These are phyloP conservation scores for Noctua janthe DNA, from an alignment of 2,888 invertebrate genomes.

Conservation along the genomic window DNA sequence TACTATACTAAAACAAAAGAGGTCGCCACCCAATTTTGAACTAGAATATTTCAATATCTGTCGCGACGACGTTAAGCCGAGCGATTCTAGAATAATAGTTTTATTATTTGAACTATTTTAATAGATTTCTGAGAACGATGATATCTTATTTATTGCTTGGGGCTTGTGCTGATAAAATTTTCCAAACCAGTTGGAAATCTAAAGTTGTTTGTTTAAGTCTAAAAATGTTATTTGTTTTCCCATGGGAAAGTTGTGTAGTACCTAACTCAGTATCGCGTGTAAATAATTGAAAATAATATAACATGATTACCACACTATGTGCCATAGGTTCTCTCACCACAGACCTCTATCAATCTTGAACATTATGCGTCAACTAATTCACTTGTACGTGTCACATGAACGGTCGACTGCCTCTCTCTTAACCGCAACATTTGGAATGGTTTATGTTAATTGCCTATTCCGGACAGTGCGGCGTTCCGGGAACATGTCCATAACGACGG, in stretches of 20 bases:
- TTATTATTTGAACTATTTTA: no score
- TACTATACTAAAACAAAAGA: not conserved
- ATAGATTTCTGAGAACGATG: no score
- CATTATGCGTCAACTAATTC: constrained; percentile 25
- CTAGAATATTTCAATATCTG: constrained; percentile 39
- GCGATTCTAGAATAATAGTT: no score
- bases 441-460: constrained; percentile 61
- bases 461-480: constrained; percentile 19
- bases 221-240: not conserved
- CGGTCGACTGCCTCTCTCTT: constrained; percentile 8
- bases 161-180: not conserved
- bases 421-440: constrained; percentile 51
- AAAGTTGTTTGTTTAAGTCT: not conserved
- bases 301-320: no score
- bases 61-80: not conserved
- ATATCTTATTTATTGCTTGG: not conserved
- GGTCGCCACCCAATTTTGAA: constrained; percentile 5
- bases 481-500: constrained; percentile 22
- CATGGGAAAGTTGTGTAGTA: not conserved
- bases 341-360: not conserved
- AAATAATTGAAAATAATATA: no score
- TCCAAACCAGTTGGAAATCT: not conserved
- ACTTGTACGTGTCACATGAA: constrained; percentile 9
- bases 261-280: not conserved
- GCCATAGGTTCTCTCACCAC: no score